Evolutionary conservation across 1,140 invertebrate genomes (phyloP), one percentile per base, ranked within the genome.

Genomic region (Amphibalanus amphitrite): DNA sequence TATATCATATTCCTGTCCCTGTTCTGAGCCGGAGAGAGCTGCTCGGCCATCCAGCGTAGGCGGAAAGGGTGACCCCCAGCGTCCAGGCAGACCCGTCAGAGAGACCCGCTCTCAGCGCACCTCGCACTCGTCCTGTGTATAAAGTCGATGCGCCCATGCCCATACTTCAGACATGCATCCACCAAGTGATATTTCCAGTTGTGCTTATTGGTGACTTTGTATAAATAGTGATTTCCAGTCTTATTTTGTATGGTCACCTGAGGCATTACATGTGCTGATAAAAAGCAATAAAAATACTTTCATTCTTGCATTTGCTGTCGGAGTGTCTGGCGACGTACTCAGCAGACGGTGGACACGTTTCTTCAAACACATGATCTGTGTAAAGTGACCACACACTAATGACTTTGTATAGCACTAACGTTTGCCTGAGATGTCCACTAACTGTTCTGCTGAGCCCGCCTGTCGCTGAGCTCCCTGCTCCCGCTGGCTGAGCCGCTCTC

Each of bases 161-260:
- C 47, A 13, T 20, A 59, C 10, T 20, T 17, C 47, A 59, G 3
- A 59, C 47, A 59, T 20, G 23, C 47, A 20, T 23, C 10, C 47
- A 59, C 47, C 47, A 59, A 59, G 47, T 59, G 47, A 59, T 59
- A 59, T 59, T 59, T 59, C 47, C 47, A 59, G 47, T 59, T 59
- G 47, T 59, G 47, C 47, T 59, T 59, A 23, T 59, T 20, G 47
- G 47, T 59, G 47, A 59, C 47, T 20, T 59, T 59, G 47, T 59
- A 59, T 59, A 59, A 59, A 59, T 59, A 59, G 47, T 59, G 47
- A 59, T 59, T 59, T 59, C 47, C 47, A 59, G 47, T 59, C 20
- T 59, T 23, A 59, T 59, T 59, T 59, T 59, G 47, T 59, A 59
- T 59, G 47, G 47, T 59, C 47, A 59, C 47, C 47, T 17, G 47